phyloP scores from a whole-genome alignment of 2,113 vertebrate genomes.

The Scartelaos histophorus region DNA sequence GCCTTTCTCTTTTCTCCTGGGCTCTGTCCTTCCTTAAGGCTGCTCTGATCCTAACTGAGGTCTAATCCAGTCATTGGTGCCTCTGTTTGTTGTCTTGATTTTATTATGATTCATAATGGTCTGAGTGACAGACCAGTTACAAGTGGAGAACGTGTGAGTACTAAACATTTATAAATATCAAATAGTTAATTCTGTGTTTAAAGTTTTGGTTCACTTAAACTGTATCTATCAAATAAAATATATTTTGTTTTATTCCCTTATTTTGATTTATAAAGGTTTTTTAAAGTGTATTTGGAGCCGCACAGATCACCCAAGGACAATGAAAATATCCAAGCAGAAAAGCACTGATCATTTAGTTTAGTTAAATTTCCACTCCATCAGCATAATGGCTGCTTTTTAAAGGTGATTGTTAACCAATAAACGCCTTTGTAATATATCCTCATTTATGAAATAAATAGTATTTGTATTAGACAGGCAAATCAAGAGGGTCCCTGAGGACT shows the following conservation, averaged over 20 bases:
- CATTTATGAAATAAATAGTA: slow-evolving; percentile 8
- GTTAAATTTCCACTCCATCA: not conserved
- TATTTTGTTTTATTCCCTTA: not conserved
- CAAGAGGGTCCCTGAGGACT: slow-evolving; percentile 10
- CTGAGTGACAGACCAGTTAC: slow-evolving; percentile 47
- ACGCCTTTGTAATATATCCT: slow-evolving; percentile 1
- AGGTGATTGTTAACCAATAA: not conserved
- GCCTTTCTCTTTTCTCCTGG: slow-evolving; percentile 9
- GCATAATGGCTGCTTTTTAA: slow-evolving; percentile 6
- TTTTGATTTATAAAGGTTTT: not conserved
- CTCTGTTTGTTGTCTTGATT: slow-evolving; percentile 59
- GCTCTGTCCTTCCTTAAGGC: slow-evolving; percentile 35
- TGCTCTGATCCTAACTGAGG: slow-evolving; percentile 50
- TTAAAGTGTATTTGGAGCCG: not conserved
- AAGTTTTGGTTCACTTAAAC: not conserved
- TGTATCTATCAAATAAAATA: not conserved
- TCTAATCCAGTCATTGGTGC: slow-evolving; percentile 59
- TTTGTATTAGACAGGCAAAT: slow-evolving; percentile 6
- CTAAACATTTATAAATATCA: slow-evolving; percentile 34
- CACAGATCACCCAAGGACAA: not conserved
- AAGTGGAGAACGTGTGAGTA: slow-evolving; percentile 3
- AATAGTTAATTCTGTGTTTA: slow-evolving; percentile 17
- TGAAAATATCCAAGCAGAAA: not conserved
- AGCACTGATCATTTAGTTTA: not conserved
- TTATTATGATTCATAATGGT: slow-evolving; percentile 69